These are phyloP conservation scores for Percopsis transmontana DNA, from an alignment of 2,113 vertebrate species.

Conservation along the genomic window DNA sequence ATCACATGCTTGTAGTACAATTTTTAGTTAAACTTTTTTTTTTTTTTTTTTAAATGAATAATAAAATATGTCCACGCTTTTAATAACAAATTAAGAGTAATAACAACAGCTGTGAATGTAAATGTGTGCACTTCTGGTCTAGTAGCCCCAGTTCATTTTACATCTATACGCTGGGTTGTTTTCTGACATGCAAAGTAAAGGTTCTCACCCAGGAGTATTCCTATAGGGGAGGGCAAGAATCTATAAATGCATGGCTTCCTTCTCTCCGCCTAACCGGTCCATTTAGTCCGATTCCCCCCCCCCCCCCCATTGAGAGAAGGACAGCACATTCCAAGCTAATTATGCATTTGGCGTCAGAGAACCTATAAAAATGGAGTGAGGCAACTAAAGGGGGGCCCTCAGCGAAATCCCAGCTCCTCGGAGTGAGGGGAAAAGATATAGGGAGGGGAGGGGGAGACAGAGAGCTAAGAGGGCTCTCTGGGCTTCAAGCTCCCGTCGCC, in stretches of 20 bases:
- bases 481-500: too few species aligned
- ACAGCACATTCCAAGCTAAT: constrained; percentile 51
- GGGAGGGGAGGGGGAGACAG: background rate
- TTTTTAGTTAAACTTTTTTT: too few species aligned
- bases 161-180: too few species aligned
- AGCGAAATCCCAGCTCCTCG: constrained; percentile 28
- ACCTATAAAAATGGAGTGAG: constrained; percentile 35
- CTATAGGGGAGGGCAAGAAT: background rate
- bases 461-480: background rate
- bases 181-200: background rate
- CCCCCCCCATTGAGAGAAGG: constrained; percentile 1
- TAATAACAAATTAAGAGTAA: too few species aligned
- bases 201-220: background rate
- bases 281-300: background rate
- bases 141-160: too few species aligned
- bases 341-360: constrained; percentile 49
- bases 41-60: too few species aligned
- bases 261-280: background rate
- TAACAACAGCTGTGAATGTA: too few species aligned
- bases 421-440: constrained; percentile 14
- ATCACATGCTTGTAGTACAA: too few species aligned
- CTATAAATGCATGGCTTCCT: background rate
- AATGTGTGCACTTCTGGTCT: too few species aligned
- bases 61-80: too few species aligned
- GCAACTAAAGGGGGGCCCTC: constrained; percentile 18